Conservation (phyloP, 1,140 invertebrate genomes). For the Diorhabda elongata region DNA sequence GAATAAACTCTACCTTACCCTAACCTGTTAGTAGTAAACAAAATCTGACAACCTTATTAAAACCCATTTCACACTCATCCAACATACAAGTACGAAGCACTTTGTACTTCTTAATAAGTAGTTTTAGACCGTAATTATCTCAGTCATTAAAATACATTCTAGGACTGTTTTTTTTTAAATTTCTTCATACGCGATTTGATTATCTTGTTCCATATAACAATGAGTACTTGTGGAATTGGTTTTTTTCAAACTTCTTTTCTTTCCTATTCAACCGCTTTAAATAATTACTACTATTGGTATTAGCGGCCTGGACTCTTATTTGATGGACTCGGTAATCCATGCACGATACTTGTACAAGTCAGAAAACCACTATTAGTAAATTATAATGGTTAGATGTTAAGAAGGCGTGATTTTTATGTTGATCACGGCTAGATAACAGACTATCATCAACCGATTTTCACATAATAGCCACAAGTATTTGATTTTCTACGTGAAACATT, state of each 20-base stretch:
- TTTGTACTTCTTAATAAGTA: no score
- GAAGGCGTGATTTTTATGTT: conserved; percentile 2
- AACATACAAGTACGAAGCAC: no score
- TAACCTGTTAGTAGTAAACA: no score
- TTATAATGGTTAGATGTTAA: neutral
- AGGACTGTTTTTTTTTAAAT: no score
- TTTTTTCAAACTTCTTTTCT: neutral
- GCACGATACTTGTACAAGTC: neutral
- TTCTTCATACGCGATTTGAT: neutral
- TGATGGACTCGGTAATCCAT: neutral
- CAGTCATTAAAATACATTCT: no score
- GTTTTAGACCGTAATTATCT: no score
- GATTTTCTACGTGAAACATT: conserved; percentile 9
- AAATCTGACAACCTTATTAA: no score
- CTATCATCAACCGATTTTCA: conserved; percentile 6
- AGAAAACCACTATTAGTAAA: conserved; percentile 2
- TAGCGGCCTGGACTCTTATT: neutral
- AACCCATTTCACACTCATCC: no score
- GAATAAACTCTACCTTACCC: no score
- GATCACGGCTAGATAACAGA: neutral
- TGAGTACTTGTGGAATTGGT: neutral
- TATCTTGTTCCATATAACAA: neutral
- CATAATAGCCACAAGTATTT: conserved; percentile 9
- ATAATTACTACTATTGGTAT: conserved; percentile 1
- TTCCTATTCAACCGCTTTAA: neutral